A percentile compares a stretch with the other conserved stretches of the same genome.
phyloP scores from a whole-genome alignment of 2,113 vertebrate species.

The Amphilophus citrinellus region DNA sequence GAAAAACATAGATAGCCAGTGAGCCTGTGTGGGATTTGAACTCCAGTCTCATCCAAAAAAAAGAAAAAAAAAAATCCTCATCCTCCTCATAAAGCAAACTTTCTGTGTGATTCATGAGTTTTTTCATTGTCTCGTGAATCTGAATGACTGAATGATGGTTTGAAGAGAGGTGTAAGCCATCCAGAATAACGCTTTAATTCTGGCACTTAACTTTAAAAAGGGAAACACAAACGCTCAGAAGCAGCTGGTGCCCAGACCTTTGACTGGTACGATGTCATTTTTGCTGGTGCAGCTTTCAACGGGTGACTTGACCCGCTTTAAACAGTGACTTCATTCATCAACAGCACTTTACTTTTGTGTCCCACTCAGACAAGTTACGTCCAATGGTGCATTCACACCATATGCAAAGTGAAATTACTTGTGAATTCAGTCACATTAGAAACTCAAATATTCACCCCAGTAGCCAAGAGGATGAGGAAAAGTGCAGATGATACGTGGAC shows the following conservation, averaged over 20 bases:
- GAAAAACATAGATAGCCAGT: neutral
- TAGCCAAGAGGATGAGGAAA: neutral
- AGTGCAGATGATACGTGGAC: neutral
- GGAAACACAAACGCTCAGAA: neutral
- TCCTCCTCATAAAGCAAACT: rapidly evolving
- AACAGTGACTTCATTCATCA: neutral
- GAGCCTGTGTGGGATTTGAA: conserved; percentile 1
- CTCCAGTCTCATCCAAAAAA: neutral
- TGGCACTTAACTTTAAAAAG: neutral
- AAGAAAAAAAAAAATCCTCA: neutral
- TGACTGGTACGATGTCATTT: neutral
- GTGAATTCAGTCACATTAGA: neutral
- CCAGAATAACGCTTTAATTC: neutral
- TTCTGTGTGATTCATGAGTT: neutral
- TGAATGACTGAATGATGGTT: neutral
- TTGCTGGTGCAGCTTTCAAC: neutral
- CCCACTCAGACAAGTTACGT: neutral
- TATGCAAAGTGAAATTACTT: neutral
- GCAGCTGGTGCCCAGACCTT: neutral
- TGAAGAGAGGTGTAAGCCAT: neutral
- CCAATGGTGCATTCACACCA: rapidly evolving
- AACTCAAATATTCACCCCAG: neutral
- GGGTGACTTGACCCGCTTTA: neutral
- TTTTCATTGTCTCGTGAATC: too few relatives aligned
- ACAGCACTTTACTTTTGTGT: neutral